A percentile compares a stretch with the other conserved stretches of the same genome.
Conservation (phyloP, 2,888 invertebrate genomes). For the Drosophila rubida region DNA sequence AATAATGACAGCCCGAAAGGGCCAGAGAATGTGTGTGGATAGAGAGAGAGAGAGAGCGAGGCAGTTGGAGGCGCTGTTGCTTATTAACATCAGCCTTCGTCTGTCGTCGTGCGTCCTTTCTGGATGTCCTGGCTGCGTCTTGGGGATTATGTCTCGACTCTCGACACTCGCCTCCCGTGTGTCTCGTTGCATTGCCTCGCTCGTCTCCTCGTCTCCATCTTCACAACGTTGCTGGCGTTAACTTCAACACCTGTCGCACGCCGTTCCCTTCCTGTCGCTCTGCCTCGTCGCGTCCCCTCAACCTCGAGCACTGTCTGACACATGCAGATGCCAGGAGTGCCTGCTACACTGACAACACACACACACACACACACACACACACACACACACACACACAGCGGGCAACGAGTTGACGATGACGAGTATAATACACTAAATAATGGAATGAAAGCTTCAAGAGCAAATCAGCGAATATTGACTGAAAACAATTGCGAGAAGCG, state of each 20-base stretch:
- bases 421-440: not conserved
- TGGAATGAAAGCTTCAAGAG: too few species aligned
- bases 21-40: not conserved
- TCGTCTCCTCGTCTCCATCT: too few species aligned
- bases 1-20: slow-evolving; percentile 53
- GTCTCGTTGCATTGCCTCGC: slow-evolving; percentile 8
- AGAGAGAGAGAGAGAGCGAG: not conserved
- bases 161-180: slow-evolving; percentile 21
- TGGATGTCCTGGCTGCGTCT: slow-evolving; percentile 42
- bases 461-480: not conserved
- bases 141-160: slow-evolving; percentile 57
- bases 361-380: too few species aligned
- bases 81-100: slow-evolving; percentile 50
- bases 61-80: slow-evolving; percentile 33
- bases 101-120: not conserved
- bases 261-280: not conserved
- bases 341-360: not conserved
- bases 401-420: not conserved
- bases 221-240: slow-evolving; percentile 49
- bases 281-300: not conserved
- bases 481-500: too few species aligned
- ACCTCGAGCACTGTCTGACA: not conserved
- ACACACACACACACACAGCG: too few species aligned
- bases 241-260: slow-evolving; percentile 58
- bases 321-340: not conserved